Conservation (phyloP, 2,797 vertebrate species). For the Salmo trutta region DNA sequence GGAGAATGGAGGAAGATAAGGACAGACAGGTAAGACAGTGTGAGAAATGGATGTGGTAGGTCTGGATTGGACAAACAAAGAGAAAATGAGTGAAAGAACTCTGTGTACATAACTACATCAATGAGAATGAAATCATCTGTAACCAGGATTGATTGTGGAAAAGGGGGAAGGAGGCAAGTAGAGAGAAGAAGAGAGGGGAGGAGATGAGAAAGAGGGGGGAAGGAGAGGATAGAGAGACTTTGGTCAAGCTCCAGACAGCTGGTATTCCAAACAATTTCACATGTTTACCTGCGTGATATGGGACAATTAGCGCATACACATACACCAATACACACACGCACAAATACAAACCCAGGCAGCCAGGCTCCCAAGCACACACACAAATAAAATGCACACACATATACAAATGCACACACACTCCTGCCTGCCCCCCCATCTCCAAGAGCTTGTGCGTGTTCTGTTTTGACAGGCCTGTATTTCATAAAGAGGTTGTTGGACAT, state of each 20-base stretch:
- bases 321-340: constrained; percentile 11
- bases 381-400: background rate
- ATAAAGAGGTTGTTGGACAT: background rate
- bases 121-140: background rate
- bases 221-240: background rate
- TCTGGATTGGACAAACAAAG: background rate
- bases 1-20: too few species aligned
- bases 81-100: background rate
- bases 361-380: too few species aligned
- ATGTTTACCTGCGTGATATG: constrained; percentile 59
- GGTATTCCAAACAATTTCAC: constrained; percentile 54
- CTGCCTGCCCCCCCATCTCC: background rate
- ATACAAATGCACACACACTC: background rate
- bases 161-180: background rate
- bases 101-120: background rate
- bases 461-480: background rate
- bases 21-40: too few species aligned
- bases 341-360: background rate
- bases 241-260: constrained; percentile 55
- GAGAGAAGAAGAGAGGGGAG: background rate
- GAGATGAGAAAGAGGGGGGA: background rate
- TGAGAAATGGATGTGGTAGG: background rate
- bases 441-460: background rate
- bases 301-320: constrained; percentile 50
- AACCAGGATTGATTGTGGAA: background rate